Evolutionary conservation across 1,140 invertebrate species (phyloP), one percentile per base, ranked within the genome.

Genomic region (Camponotus vicinus): DNA sequence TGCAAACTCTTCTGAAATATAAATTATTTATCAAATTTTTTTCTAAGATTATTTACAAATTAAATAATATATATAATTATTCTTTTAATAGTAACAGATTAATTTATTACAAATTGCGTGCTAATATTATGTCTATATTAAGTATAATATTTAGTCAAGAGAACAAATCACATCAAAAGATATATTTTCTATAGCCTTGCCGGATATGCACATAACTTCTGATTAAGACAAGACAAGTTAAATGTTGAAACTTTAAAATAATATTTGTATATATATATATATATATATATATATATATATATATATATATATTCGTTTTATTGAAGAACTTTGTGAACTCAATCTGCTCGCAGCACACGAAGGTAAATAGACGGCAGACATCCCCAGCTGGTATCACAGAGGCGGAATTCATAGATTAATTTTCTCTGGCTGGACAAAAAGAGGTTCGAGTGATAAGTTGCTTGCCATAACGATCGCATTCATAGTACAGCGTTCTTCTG

Each of bases 401-500:
- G 27, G 27, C 64, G 80, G 85, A 88, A 89, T 88, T 71, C 21
- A 3, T 18, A 40, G 45, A 63, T 34, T 49, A 32, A 63, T 84
- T 71, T 57, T 21, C n/a, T 15, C 45, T n/a, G 8, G 9, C 8
- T 37, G 49, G 34, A 49, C 52, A 82, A 82, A 55, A 82, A 73
- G 27, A 59, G 11, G 6, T 11, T n/a, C 6, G 21, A 34, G 9
- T 27, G 34, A 59, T 59, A 78, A 37, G 67, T 86, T 89, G 71
- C 87, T 52, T 77, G 27, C 77, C 42, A 89, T 89, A 89, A 89
- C 73, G 87, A 45, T 32, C 64, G 86, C 84, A 89, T 89, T 89
- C 88, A 89, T 89, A 40, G 49, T 55, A 57, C 61, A 42, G 42
- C 63, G 45, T 42, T 80, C 64, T 49, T 59, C 61, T 49, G 3